Evolutionary conservation across 2,888 invertebrate species (phyloP), one percentile per base, ranked within the genome.

Genomic region (Dioctria linearis): DNA sequence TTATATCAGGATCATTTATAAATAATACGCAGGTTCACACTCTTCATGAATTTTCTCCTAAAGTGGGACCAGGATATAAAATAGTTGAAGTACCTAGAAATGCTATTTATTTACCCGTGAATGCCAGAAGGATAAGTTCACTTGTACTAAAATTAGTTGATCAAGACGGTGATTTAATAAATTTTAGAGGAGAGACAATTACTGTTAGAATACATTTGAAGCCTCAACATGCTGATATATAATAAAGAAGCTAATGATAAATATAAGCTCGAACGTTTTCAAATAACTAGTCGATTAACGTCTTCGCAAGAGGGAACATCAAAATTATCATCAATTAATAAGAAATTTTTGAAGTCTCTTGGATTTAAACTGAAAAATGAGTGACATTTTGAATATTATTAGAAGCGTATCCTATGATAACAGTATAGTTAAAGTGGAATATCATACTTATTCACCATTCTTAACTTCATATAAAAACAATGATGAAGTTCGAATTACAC

Each of bases 61-160:
- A n/a, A n/a, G n/a, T n/a, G 11, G 82, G 83, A 13, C 85, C 86
- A 5, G 87, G 87, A n/a, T 87, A 84, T 85, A 85, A 86, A 83
- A 84, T 86, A 49, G 82, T 86, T 66, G 86, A 86, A 81, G 84
- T 84, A n/a, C 86, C 86, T n/a, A 71, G 75, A 43, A 85, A 85
- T 83, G 83, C 85, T 25, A 85, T 86, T 81, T 86, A 86, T 84
- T 83, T 86, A 79, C 86, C 86, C 5, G 82, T 87, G n/a, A 86
- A 82, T 79, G 80, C 83, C 6, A 81, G 79, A 59, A 81, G 80
- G 51, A 85, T 86, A 81, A 80, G 82, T 73, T 82, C 84, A 71
- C 83, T 86, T 46, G 83, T 82, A 11, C n/a, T 87, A 79, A 85
- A 84, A 82, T 71, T 86, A 69, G 61, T 84, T 4, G 86, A 87